These are phyloP conservation scores for Asbolus verrucosus DNA, from an alignment of 1,140 invertebrate species.

Conservation along the genomic window DNA sequence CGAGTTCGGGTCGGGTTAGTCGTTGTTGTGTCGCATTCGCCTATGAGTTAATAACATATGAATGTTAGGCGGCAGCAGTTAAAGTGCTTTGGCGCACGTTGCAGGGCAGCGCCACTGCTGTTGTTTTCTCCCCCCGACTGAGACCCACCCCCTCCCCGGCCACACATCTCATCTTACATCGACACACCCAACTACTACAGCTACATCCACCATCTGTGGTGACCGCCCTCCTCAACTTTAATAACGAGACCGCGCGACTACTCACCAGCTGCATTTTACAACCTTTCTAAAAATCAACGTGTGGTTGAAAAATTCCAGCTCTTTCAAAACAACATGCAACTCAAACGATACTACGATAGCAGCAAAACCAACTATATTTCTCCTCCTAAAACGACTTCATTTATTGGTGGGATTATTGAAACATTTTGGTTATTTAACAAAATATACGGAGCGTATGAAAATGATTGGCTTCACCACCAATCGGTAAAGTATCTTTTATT, in stretches of 20 bases:
- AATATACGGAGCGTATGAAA: conserved; percentile 26
- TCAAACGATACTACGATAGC: conserved; percentile 36
- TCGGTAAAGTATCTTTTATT: conserved; percentile 8
- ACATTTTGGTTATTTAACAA: neutral
- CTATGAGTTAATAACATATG: conserved; percentile 7
- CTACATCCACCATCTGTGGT: conserved; percentile 55
- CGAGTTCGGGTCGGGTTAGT: too few relatives aligned
- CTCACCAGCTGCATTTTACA: conserved; percentile 46
- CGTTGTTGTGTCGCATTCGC: neutral
- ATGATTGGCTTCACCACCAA: conserved; percentile 10
- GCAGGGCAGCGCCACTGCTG: conserved; percentile 63
- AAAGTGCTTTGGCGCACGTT: conserved; percentile 64
- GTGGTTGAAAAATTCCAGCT: conserved; percentile 40
- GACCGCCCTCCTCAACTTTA: conserved; percentile 35
- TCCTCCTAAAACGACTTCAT: conserved; percentile 21
- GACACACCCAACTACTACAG: conserved; percentile 59
- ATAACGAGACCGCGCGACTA: conserved; percentile 35
- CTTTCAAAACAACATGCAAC: conserved; percentile 51
- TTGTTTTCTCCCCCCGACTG: conserved; percentile 62
- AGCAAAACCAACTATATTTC: conserved; percentile 27
- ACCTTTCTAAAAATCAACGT: conserved; percentile 49
- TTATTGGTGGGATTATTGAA: conserved; percentile 24
- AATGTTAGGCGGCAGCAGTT: conserved; percentile 51
- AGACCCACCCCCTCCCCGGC: conserved; percentile 59
- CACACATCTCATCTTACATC: conserved; percentile 64